These are phyloP conservation scores for Allobates femoralis DNA, from an alignment of 2,797 vertebrate genomes.

Conservation along the genomic window DNA sequence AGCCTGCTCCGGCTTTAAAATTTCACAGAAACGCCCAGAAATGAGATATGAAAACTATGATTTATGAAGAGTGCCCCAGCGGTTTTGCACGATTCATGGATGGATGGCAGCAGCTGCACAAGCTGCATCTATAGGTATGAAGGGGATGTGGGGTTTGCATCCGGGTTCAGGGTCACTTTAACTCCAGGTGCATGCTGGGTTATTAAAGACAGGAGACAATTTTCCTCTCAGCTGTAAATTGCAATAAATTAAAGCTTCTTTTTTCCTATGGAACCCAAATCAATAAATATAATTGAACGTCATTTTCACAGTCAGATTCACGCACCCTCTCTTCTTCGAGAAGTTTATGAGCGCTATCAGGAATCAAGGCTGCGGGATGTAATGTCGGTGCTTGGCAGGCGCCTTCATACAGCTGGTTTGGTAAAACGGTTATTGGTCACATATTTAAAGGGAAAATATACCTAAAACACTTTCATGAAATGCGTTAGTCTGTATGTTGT, in stretches of 20 bases:
- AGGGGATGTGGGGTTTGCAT: too few relatives aligned
- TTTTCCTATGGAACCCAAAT: slow-evolving; percentile 28
- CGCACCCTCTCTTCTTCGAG: background rate
- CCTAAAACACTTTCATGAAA: slow-evolving; percentile 11
- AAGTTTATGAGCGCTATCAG: slow-evolving; percentile 9
- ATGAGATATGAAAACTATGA: too few relatives aligned
- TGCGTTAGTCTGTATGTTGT: background rate
- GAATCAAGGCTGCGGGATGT: background rate
- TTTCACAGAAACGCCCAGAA: too few relatives aligned
- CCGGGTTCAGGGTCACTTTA: too few relatives aligned
- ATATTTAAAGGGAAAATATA: background rate
- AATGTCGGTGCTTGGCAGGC: background rate
- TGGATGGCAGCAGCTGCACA: too few relatives aligned
- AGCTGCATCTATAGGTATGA: too few relatives aligned
- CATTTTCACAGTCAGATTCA: slow-evolving; percentile 37
- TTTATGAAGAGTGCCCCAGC: too few relatives aligned
- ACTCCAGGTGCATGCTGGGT: slow-evolving; percentile 5
- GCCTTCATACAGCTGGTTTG: background rate
- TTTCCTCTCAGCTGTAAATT: slow-evolving; percentile 33
- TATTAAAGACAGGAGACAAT: slow-evolving; percentile 41
- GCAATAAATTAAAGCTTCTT: slow-evolving; percentile 26
- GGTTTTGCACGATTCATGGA: too few relatives aligned
- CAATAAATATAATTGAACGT: slow-evolving; percentile 42
- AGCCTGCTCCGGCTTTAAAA: too few relatives aligned
- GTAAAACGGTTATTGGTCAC: background rate